Conservation (phyloP, 2,888 invertebrate genomes). For the Archips xylosteana region DNA sequence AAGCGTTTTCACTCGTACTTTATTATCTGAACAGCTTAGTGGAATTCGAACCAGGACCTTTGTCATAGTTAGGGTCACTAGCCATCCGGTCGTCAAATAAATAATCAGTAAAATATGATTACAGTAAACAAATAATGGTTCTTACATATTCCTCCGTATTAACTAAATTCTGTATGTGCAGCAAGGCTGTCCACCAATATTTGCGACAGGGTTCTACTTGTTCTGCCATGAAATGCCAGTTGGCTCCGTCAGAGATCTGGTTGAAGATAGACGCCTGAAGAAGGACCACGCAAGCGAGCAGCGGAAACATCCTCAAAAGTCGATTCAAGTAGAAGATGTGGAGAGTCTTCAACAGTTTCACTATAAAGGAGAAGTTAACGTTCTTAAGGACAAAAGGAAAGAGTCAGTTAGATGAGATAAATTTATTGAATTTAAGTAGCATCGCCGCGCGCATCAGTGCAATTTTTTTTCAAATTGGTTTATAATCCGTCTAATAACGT, state of each 20-base stretch:
- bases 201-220: slow-evolving; percentile 51
- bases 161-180: slow-evolving; percentile 68
- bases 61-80: no score
- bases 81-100: no score
- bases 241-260: slow-evolving; percentile 60
- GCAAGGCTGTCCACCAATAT: slow-evolving; percentile 68
- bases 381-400: not conserved
- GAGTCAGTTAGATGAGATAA: no score
- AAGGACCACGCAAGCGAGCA: slow-evolving; percentile 41
- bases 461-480: no score
- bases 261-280: slow-evolving; percentile 57
- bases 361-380: slow-evolving; percentile 39
- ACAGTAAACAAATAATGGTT: not conserved
- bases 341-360: slow-evolving; percentile 40
- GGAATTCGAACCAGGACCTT: no score
- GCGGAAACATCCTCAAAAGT: slow-evolving; percentile 44
- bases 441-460: no score
- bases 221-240: slow-evolving; percentile 67
- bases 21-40: no score
- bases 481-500: not conserved
- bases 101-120: no score
- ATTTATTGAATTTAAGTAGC: no score
- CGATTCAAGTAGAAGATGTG: slow-evolving; percentile 46
- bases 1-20: no score
- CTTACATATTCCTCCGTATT: slow-evolving; percentile 42